These are phyloP conservation scores for Nansenia antarctica DNA, from an alignment of 2,113 vertebrate genomes.

Conservation along the genomic window DNA sequence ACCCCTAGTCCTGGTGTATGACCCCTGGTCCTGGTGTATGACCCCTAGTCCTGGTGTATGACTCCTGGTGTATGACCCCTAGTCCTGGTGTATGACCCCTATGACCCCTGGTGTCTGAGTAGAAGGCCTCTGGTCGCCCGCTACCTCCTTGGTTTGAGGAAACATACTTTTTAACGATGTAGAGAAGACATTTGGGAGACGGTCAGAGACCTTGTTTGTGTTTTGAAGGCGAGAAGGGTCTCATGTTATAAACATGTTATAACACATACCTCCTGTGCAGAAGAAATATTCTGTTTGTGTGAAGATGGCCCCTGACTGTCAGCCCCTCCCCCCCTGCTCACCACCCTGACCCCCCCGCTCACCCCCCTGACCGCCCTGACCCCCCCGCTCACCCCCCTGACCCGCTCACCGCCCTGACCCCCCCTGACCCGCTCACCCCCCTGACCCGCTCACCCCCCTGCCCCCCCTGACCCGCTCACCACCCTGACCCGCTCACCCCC, in stretches of 20 bases:
- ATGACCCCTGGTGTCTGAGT: not conserved
- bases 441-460: not conserved
- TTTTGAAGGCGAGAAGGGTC: not conserved
- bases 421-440: no score
- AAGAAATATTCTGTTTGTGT: not conserved
- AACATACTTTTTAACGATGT: constrained; percentile 2
- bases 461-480: no score
- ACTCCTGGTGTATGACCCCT: no score
- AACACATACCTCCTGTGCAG: not conserved
- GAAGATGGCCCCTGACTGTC: not conserved
- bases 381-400: constrained; percentile 18
- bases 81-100: no score
- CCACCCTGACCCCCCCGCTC: constrained; percentile 5
- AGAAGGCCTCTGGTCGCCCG: constrained; percentile 10
- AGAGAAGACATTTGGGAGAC: not conserved
- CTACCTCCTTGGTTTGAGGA: constrained; percentile 1
- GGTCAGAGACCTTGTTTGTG: not conserved
- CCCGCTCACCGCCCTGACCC: no score
- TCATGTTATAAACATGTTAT: not conserved
- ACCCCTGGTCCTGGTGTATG: not conserved
- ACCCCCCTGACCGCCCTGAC: not conserved
- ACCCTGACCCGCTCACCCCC: no score
- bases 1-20: no score
- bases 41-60: no score
- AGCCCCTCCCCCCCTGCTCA: no score